Evolutionary conservation across 2,797 vertebrate species (phyloP).

Genomic region (Lepus townsendii): DNA sequence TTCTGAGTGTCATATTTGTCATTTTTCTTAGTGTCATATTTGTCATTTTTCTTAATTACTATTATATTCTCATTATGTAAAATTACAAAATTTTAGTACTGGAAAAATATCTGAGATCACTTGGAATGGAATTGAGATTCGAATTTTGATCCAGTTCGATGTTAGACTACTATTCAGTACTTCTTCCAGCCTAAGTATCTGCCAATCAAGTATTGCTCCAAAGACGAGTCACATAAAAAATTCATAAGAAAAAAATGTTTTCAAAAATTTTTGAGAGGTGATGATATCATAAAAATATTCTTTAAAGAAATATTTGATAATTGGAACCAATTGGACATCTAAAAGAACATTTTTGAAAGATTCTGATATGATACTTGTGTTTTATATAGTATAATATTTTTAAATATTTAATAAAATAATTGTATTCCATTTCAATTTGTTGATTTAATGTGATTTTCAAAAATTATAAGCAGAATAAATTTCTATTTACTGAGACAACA

Average conservation of each 20-base stretch:
- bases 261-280: neutral
- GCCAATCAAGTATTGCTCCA: neutral
- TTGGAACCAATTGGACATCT: neutral
- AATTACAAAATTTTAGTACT: neutral
- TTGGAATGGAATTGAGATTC: neutral
- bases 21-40: neutral
- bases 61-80: neutral
- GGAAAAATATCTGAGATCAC: no score
- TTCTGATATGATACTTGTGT: neutral
- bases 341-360: neutral
- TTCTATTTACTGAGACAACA: neutral
- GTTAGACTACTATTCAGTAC: neutral
- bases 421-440: neutral
- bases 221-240: neutral
- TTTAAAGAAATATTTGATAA: slow-evolving; percentile 4
- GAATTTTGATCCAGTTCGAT: neutral
- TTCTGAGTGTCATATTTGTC: neutral
- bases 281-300: neutral
- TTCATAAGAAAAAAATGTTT: neutral
- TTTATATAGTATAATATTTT: neutral
- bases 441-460: neutral
- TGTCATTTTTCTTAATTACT: neutral
- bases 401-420: neutral
- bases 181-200: neutral
- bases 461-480: slow-evolving; percentile 5